Evolutionary conservation across 2,113 vertebrate species (phyloP).

Genomic region (Sander vitreus): DNA sequence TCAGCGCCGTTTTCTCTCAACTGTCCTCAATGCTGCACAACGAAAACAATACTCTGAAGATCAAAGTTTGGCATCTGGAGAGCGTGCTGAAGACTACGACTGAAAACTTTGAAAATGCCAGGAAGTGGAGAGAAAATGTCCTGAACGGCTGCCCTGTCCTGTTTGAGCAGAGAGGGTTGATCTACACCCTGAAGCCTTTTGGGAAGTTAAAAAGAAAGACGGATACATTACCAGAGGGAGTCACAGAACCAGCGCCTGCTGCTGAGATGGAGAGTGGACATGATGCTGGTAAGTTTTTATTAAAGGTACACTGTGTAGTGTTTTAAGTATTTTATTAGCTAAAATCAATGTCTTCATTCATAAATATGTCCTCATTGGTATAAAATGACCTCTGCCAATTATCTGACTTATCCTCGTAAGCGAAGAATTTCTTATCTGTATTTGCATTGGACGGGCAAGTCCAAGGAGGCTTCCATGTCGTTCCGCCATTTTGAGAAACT

Average conservation of each 20-base stretch:
- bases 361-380: no score
- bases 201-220: slow-evolving; percentile 39
- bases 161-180: slow-evolving; percentile 52
- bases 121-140: slow-evolving; percentile 56
- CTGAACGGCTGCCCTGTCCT: slow-evolving; percentile 65
- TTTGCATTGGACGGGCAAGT: no score
- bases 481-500: no score
- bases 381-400: no score
- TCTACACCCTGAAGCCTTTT: slow-evolving; percentile 62
- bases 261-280: not conserved
- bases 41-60: slow-evolving; percentile 46
- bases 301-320: no score
- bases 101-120: slow-evolving; percentile 37
- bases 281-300: slow-evolving; percentile 14
- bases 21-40: slow-evolving; percentile 46
- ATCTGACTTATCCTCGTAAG: no score
- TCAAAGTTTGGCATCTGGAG: slow-evolving; percentile 48
- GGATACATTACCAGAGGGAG: not conserved
- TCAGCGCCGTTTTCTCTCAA: slow-evolving; percentile 69
- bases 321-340: no score
- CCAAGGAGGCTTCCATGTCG: no score
- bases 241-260: not conserved
- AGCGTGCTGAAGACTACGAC: slow-evolving; percentile 42
- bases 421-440: no score
- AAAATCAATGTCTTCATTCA: no score